Conservation (phyloP, 2,888 invertebrate genomes). For the Copidosoma aretas region DNA sequence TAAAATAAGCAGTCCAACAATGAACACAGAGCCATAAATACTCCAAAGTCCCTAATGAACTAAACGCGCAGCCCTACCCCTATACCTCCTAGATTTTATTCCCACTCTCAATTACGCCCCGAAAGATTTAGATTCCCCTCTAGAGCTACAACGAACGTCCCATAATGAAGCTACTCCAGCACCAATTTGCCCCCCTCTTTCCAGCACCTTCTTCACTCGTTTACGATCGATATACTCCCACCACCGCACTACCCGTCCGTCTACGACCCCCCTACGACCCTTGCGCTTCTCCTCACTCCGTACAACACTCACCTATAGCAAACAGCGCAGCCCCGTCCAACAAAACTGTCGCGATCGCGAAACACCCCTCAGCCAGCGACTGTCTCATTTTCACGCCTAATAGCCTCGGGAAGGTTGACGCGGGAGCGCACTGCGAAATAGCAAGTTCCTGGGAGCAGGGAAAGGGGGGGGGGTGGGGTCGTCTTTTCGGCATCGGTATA, state of each 20-base stretch:
- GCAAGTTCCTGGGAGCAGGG: conserved; percentile 6
- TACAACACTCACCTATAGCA: too few species aligned
- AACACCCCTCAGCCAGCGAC: too few species aligned
- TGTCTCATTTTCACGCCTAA: conserved; percentile 15
- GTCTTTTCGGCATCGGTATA: conserved; percentile 8
- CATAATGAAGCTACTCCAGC: conserved; percentile 32
- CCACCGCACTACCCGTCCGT: not conserved
- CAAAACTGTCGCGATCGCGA: too few species aligned
- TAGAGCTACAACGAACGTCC: conserved; percentile 30
- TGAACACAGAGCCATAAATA: conserved; percentile 7
- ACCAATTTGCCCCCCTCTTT: conserved; percentile 9
- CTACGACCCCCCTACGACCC: not conserved
- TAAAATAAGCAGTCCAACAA: too few species aligned
- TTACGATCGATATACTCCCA: too few species aligned
- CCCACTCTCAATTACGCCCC: conserved; percentile 28
- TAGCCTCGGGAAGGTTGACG: conserved; percentile 6
- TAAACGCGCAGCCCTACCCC: not conserved
- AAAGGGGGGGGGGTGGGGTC: not conserved
- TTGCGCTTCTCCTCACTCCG: too few species aligned
- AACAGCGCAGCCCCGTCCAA: too few species aligned
- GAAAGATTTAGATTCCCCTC: conserved; percentile 27
- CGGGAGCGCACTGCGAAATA: not conserved
- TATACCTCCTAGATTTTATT: conserved; percentile 24
- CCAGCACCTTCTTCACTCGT: too few species aligned
- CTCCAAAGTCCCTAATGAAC: conserved; percentile 20